Evolutionary conservation across 2,888 invertebrate genomes (phyloP), one percentile per base, ranked within the genome.

Genomic region (Carterocephalus palaemon): DNA sequence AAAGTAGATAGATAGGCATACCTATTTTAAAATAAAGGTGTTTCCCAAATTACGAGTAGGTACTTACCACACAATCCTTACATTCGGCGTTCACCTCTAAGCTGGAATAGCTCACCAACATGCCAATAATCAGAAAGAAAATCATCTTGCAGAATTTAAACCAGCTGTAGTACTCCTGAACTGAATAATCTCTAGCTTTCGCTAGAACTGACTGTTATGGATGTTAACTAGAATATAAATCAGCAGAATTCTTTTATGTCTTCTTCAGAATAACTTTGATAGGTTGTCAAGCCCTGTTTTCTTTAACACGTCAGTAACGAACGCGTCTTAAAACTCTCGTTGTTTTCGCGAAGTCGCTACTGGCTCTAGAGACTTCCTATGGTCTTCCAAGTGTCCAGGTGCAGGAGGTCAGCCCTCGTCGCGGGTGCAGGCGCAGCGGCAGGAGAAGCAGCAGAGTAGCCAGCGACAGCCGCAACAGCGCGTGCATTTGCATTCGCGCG

Each of bases 1-100:
- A n/a, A n/a, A n/a, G n/a, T n/a, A n/a, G n/a, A n/a, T n/a, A n/a
- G n/a, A n/a, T n/a, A n/a, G n/a, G n/a, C n/a, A n/a, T n/a, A n/a
- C n/a, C n/a, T n/a, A n/a, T n/a, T n/a, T n/a, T n/a, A n/a, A n/a
- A n/a, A n/a, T n/a, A n/a, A n/a, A n/a, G n/a, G n/a, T n/a, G n/a
- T n/a, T n/a, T n/a, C n/a, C n/a, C n/a, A n/a, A n/a, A n/a, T n/a
- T n/a, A n/a, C n/a, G n/a, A n/a, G n/a, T n/a, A n/a, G n/a, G n/a
- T n/a, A 60, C 66, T 65, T 60, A 85, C 84, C 50, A 79, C 67
- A 47, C 82, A 84, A 51, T 80, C 79, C 56, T 79, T 83, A 57
- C 84, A 83, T 46, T 70, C 75, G 33, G 70, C 64, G 8, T 66
- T 60, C 9, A 69, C 67, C 83, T 83, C 74, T 34, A 71, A 73